Evolutionary conservation across 1,140 invertebrate genomes (phyloP), one percentile per base, ranked within the genome.

Genomic region (Drosophila triauraria): DNA sequence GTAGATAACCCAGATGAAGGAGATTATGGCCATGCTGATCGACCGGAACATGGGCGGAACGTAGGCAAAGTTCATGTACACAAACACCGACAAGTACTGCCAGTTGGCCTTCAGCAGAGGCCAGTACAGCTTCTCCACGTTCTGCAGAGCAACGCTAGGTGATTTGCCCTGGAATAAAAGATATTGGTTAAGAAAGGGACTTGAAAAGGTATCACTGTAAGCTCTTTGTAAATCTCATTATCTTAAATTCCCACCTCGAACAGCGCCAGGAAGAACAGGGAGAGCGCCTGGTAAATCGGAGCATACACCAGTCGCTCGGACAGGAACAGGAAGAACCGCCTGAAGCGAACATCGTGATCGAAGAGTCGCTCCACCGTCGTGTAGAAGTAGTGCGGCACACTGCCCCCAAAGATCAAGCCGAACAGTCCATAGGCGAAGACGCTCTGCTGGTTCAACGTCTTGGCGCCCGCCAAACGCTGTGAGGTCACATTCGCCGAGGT

Each of bases 341-440:
- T 78, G 38, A 92, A 91, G 30, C 80, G 84, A 12, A 91, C 27
- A 67, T 92, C 82, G n/a, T 85, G 58, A 13, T 43, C 53, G 17
- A 93, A 81, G 15, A 94, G 60, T 43, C 91, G 93, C 71, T 95
- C 95, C 46, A 96, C 80, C 17, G 94, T 93, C 67, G 93, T 93
- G 82, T 96, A 96, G 87, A 96, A 96, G 78, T 94, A 96, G 92
- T 96, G 96, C 6, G 96, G 96, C 2, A 96, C 93, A 20, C 95
- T 94, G 6, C 96, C 96, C 32, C 96, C 96, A 92, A 96, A 96
- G 13, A 96, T 78, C 23, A 96, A 93, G 30, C 96, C 96, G 94
- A 95, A 96, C 25, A 96, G 78, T 58, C 94, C 95, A 93, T 95
- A 96, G 8, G 96, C 95, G 10, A 96, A 78, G 12, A 96, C 83